Evolutionary conservation across 2,888 invertebrate species (phyloP), one percentile per base, ranked within the genome.

Genomic region (Myopa tessellatipennis): DNA sequence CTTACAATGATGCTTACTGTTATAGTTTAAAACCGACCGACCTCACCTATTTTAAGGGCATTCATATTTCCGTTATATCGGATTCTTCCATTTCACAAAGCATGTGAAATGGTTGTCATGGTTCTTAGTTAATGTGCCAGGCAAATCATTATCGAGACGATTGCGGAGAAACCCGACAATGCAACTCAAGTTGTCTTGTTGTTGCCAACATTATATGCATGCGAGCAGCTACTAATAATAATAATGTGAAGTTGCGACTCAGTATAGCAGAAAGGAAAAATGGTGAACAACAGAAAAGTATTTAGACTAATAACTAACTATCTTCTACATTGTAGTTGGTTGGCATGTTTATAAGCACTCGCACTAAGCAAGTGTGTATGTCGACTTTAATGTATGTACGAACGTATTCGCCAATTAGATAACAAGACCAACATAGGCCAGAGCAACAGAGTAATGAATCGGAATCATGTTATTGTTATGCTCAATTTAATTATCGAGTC

Each of bases 121-220:
- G 79, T 81, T 79, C 76, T 77, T 80, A 81, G 81, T 78, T 79
- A 81, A 80, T 81, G 79, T 79, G 82, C 81, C 26, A 61, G 45
- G 14, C 80, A 80, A 79, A 78, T 79, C 38, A 69, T 69, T 60
- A 36, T 52, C 14, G 60, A 58, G 50, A 50, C 52, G 26, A 69
- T 58, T 40, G 69, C 36, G 52, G 45, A 52, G 26, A 50, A 7
- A 16, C 34, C 80, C 74, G 78, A 79, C 76, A 70, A 68, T 80
- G 52, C 70, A 75, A 61, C 45, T 26, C 26, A 63, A 63, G 14
- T 58, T 52, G 26, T 16, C 50, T 60, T 70, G 40, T 34, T 52
- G 34, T 75, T 50, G 74, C 67, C 75, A 80, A 45, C 45, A 45
- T 45, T 6, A 77, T 58, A 18, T 77, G 81, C 80, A 84, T 85